Percentiles rank a stretch among this genome's conserved stretches.
Evolutionary conservation across 2,113 vertebrate species (phyloP).

Genomic region (Eptesicus fuscus): DNA sequence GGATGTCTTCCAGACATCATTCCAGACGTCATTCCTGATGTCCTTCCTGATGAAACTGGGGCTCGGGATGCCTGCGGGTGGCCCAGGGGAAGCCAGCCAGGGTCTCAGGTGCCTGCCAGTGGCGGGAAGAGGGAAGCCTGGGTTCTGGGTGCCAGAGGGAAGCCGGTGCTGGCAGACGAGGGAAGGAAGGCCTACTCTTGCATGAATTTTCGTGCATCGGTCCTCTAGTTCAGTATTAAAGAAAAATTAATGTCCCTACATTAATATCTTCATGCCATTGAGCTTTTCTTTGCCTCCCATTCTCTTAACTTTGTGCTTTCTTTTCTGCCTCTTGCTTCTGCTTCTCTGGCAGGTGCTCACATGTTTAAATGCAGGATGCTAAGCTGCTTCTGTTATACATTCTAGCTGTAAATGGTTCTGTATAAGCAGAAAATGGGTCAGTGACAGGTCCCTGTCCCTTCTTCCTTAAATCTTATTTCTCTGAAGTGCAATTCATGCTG

Average conservation of each 20-base stretch:
- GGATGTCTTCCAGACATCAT: no score
- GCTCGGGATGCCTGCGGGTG: no score
- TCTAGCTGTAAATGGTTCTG: neutral
- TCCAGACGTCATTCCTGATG: no score
- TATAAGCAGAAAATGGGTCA: neutral
- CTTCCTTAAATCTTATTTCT: neutral
- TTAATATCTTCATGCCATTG: neutral
- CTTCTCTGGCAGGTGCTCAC: neutral
- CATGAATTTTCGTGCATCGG: no score
- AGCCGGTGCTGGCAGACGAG: no score
- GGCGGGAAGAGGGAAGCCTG: no score
- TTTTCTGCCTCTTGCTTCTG: neutral
- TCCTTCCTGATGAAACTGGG: no score
- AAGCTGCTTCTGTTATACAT: neutral
- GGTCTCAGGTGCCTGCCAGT: no score
- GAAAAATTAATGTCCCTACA: neutral
- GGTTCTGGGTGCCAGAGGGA: no score
- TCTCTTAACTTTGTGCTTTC: neutral
- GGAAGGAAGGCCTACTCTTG: no score
- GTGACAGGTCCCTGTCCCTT: neutral
- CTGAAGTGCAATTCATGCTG: neutral
- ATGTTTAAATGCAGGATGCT: neutral
- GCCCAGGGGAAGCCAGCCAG: no score
- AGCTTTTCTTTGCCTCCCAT: neutral
- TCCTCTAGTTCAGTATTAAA: neutral